Evolutionary conservation across 2,797 vertebrate genomes (phyloP).

Genomic region (Nannoperca obscura): DNA sequence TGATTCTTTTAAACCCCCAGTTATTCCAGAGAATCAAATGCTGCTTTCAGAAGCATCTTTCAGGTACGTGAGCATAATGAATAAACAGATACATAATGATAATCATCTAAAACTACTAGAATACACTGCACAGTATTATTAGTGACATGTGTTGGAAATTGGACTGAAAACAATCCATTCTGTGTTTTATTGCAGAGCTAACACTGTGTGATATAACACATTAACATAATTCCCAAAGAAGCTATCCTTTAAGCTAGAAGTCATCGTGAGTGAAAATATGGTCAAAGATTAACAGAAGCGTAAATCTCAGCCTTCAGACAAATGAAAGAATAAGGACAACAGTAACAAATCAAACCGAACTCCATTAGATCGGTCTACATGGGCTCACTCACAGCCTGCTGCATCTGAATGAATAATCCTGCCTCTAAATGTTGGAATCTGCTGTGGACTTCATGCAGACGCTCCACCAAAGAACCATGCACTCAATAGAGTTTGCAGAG

Average conservation of each 20-base stretch:
- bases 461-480: not conserved
- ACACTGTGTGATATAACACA: not conserved
- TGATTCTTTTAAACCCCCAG: not conserved
- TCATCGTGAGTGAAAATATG: not conserved
- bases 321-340: not conserved
- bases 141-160: not conserved
- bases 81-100: not conserved
- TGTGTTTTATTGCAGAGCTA: not conserved
- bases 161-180: not conserved
- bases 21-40: not conserved
- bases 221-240: constrained; percentile 6
- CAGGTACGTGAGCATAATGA: not conserved
- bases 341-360: not conserved
- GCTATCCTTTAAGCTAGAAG: not conserved
- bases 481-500: not conserved
- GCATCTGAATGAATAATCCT: not conserved
- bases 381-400: not conserved
- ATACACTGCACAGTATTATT: not conserved
- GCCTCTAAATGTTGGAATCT: too few relatives aligned
- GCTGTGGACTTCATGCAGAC: not conserved
- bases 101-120: not conserved
- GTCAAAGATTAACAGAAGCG: constrained; percentile 2
- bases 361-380: not conserved
- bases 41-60: not conserved
- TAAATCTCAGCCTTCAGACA: constrained; percentile 5